phyloP scores from a whole-genome alignment of 2,113 vertebrate genomes.

The Caracal caracal region DNA sequence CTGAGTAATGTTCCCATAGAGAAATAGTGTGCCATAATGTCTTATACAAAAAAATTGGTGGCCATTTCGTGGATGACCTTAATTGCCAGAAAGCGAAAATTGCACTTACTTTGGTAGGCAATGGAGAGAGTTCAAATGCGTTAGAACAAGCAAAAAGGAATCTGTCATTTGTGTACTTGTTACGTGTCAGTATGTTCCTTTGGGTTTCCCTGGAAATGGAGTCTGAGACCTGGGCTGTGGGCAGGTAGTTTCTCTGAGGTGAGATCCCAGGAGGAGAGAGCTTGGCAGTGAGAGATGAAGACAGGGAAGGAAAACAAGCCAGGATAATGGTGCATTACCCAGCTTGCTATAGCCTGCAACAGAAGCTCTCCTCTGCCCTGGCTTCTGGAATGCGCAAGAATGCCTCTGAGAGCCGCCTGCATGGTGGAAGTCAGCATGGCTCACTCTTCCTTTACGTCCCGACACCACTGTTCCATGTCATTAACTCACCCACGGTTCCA shows the following conservation, averaged over 20 bases:
- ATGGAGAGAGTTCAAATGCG: not conserved
- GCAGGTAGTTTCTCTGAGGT: not conserved
- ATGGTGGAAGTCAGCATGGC: too few relatives aligned
- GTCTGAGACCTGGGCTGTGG: not conserved
- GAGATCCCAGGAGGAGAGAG: fast-evolving
- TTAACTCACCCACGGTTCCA: not conserved
- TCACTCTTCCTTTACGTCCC: fast-evolving
- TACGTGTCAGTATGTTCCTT: not conserved
- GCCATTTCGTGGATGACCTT: constrained; percentile 57
- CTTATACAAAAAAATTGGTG: not conserved
- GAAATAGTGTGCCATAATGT: not conserved
- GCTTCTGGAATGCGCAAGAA: not conserved
- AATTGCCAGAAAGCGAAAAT: constrained; percentile 30
- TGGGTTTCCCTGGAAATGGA: not conserved
- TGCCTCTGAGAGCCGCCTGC: fast-evolving
- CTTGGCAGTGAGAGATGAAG: too few relatives aligned
- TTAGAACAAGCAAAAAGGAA: not conserved
- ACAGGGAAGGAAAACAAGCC: not conserved
- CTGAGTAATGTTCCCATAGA: not conserved
- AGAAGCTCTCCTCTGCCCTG: not conserved
- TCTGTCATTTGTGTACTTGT: not conserved
- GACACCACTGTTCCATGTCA: fast-evolving
- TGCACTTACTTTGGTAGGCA: not conserved
- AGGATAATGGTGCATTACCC: fast-evolving
- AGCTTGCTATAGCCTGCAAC: fast-evolving